Evolutionary conservation across 2,113 vertebrate species (phyloP).

Genomic region (Nothoprocta perdicaria): DNA sequence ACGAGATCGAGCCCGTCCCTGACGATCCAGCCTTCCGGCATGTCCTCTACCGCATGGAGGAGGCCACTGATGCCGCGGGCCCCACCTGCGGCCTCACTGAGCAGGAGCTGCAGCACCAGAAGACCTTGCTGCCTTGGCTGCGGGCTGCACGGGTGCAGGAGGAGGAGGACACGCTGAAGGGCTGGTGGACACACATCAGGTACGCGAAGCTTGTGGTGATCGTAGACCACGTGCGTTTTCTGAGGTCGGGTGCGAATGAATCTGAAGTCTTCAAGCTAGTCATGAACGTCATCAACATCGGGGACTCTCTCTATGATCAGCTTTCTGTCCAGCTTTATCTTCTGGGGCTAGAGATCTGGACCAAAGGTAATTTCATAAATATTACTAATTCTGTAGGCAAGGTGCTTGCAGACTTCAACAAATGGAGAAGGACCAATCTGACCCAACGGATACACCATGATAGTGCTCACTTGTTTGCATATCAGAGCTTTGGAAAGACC

Average conservation of each 20-base stretch:
- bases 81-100: not conserved
- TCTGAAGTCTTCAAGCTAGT: not conserved
- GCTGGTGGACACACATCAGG: not conserved
- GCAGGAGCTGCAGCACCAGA: not conserved
- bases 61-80: rapidly evolving
- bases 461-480: conserved; percentile 43
- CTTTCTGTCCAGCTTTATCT: conserved; percentile 37
- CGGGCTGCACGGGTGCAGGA: rapidly evolving
- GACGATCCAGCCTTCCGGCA: conserved; percentile 38
- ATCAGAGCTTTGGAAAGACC: conserved; percentile 23
- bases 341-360: conserved; percentile 73
- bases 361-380: not conserved
- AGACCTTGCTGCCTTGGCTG: not conserved
- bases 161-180: not conserved
- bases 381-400: not conserved
- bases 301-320: not conserved
- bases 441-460: conserved; percentile 17
- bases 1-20: conserved; percentile 50
- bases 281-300: conserved; percentile 31
- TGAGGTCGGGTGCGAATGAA: not conserved
- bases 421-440: not conserved
- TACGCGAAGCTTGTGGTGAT: conserved; percentile 21
- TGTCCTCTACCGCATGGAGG: conserved; percentile 54
- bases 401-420: not conserved
- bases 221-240: conserved; percentile 15